Base-by-base conservation (phyloP, 2,113 vertebrate genomes). In the Cyrtonyx montezumae region DNA sequence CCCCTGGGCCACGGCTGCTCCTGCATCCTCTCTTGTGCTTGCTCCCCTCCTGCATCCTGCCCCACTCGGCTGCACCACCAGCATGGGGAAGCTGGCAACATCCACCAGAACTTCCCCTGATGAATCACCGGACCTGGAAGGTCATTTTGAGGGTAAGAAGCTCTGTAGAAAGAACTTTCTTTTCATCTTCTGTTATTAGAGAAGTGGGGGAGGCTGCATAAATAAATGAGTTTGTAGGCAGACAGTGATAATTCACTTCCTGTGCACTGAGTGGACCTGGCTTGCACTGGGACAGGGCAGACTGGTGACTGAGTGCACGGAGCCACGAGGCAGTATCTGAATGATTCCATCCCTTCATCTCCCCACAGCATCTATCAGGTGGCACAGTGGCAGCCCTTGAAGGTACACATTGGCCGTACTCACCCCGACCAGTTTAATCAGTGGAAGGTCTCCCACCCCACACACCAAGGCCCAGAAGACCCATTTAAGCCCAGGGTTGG, bases 11-110 rank as follows among this genome's bases (percentile, higher is more conserved):
- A 18, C 25, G 19, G 28, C 28, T 42, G 30, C 65, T 67, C 42
- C 20, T 59, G 56, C 49, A 14, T 26, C 25, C 49, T 14, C 49
- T 58, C 48, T 23, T 22, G 48, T 22, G 48, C 21, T 5, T 49
- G 20, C 21, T 49, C 48, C 48, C 21, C 48, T 49, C 48, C 48
- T 26, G 61, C 65, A n/a, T 32, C 9, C 30, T 63, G 22, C 7
- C 34, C 15, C 12, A 1, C 8, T 13, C 26, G 37, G 53, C 3
- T 3, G n/a, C 4, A 55, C 45, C 0, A 0, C 26, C 1, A 0
- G n/a, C 0, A 18, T 34, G 12, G 53, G 30, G 53, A n/a, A 18
- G n/a, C 25, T 26, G 16, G 5, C 0, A 34, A 32, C 51, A 34
- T 42, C 53, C 2, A 1, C 30, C 36, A 86, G 79, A 73, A n/a